Base-by-base conservation (phyloP, 2,888 invertebrate genomes). In the Ecliptopera silaceata region DNA sequence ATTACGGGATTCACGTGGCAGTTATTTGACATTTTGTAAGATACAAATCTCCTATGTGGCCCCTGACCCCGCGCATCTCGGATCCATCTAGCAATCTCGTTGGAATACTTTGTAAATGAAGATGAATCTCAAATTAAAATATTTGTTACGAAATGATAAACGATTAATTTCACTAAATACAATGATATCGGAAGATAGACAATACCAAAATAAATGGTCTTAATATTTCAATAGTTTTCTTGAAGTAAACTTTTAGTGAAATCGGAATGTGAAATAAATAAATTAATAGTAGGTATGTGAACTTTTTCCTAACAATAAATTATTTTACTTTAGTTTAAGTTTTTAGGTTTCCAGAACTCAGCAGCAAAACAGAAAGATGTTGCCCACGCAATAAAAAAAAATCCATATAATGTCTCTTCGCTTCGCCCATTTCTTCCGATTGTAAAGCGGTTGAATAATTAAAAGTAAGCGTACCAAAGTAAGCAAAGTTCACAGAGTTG, bases 21-120 rank as follows among this genome's bases (percentile, higher is more conserved):
- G 61, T 66, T 64, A 70, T 75, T 82, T 79, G 80, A 76, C 80
- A 80, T 86, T 84, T 78, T 72, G 73, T 67, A 62, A 74, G 79
- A 80, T 81, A 72, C 63, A 61, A 13, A 80, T 84, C 81, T 71
- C 66, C 26, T 39, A 50, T 51, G 18, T 56, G 46, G 43, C 71
- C 75, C 73, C 77, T 80, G 81, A 81, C 80, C 74, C 64, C 50
- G 55, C 55, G 54, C 65, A 66, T 64, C 62, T 39, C 26, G 49
- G 46, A 65, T 56, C 38, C 58, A 63, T 57, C 61, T 22, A 22
- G 39, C 34, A 44, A 38, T 55, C 12, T 18, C 17, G 20, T 26
- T 47, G n/a, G 36, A 10, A 13, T 36, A 15, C 6, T 15, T 15
- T 36, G 15, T 15, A 36, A 15, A 36, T 36, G 36, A 15, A 36